Percentiles rank a stretch among this genome's conserved stretches.
phyloP scores from a whole-genome alignment of 1,140 invertebrate species.

The Melipona quadrifasciata region DNA sequence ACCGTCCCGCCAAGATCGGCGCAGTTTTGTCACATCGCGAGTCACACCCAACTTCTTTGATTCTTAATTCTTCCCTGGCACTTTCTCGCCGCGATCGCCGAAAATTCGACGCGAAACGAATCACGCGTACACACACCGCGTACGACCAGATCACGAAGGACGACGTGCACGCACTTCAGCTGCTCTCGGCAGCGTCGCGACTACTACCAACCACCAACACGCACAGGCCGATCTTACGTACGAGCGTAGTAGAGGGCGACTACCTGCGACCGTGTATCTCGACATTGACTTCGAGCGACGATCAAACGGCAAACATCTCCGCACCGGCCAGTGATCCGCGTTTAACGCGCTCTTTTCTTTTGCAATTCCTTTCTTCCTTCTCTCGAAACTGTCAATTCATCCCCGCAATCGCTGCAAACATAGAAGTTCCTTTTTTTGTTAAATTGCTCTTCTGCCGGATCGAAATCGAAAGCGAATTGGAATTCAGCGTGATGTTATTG shows the following conservation, averaged over 20 bases:
- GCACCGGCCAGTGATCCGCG: constrained; percentile 12
- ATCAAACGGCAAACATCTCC: constrained; percentile 27
- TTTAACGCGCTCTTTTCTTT: background rate
- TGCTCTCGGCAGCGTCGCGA: constrained; percentile 60
- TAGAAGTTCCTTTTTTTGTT: background rate
- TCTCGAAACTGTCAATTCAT: background rate
- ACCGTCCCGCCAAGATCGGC: constrained; percentile 63
- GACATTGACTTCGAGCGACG: constrained; percentile 44
- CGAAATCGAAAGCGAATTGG: background rate
- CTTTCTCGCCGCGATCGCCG: background rate
- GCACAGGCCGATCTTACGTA: constrained; percentile 34
- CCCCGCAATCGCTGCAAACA: background rate
- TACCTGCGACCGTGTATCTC: constrained; percentile 52
- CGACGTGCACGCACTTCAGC: constrained; percentile 53
- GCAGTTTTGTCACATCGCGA: constrained; percentile 52
- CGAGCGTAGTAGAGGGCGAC: constrained; percentile 46
- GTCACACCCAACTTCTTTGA: constrained; percentile 22
- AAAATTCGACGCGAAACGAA: background rate
- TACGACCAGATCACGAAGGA: constrained; percentile 1
- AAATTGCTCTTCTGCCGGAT: background rate
- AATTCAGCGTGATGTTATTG: too few relatives aligned
- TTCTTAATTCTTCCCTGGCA: constrained; percentile 6
- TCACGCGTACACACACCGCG: background rate
- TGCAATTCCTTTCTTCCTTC: background rate
- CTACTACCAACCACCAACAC: constrained; percentile 44